These are phyloP conservation scores for Apostichopus parvimensis DNA, from an alignment of 35 echinoderm and acorn worm genomes.

Conservation along the genomic window DNA sequence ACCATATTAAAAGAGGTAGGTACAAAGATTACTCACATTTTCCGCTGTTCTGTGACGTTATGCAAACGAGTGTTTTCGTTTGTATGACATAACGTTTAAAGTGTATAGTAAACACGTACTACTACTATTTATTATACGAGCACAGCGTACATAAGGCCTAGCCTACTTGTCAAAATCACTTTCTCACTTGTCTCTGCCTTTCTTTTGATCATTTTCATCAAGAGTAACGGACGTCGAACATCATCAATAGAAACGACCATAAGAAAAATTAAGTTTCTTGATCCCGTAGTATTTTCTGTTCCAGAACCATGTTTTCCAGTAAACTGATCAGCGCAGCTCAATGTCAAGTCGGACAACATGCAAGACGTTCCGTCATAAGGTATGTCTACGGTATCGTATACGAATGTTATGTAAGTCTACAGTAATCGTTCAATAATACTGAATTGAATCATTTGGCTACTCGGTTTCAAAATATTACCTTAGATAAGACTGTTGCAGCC, in stretches of 20 bases:
- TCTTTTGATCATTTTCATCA: no score
- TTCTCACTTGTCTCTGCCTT: background rate
- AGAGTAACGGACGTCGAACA: no score
- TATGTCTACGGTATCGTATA: background rate
- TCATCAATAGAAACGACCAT: no score
- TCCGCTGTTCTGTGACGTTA: background rate
- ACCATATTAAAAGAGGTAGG: no score
- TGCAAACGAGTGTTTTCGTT: background rate
- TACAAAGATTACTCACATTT: background rate
- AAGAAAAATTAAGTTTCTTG: no score
- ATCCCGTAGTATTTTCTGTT: no score
- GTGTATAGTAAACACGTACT: background rate
- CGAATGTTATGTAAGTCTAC: no score
- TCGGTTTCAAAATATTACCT: no score
- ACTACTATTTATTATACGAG: background rate
- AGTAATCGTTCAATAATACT: no score
- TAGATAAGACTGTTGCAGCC: no score
- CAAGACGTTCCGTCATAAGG: slow-evolving; percentile 24
- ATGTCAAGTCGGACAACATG: background rate
- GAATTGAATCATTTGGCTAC: no score
- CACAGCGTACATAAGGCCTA: background rate
- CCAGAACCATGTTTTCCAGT: slow-evolving; percentile 16
- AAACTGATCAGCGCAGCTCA: slow-evolving; percentile 20
- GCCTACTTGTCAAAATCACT: background rate
- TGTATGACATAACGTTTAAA: background rate